phyloP scores from a whole-genome alignment of 2,797 vertebrate species.

The Myotis myotis region DNA sequence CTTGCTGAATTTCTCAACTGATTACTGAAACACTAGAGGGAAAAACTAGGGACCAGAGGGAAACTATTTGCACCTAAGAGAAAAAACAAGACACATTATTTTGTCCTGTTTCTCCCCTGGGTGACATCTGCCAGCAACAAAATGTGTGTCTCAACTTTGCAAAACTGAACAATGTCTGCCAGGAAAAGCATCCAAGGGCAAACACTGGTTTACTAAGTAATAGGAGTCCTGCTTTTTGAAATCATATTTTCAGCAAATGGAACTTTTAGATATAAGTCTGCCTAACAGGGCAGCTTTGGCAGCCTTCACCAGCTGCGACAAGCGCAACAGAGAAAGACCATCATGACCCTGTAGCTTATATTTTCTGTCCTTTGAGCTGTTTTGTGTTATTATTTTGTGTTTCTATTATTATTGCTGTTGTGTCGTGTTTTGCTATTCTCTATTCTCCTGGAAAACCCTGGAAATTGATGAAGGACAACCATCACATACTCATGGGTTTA shows the following conservation, averaged over 20 bases:
- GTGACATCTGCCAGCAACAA: slow-evolving; percentile 1
- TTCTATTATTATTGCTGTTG: not conserved
- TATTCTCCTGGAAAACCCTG: not conserved
- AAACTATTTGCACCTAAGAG: slow-evolving; percentile 15
- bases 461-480: slow-evolving; percentile 28
- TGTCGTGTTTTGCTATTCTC: not conserved
- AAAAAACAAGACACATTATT: not conserved
- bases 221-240: not conserved
- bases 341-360: not conserved
- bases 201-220: not conserved
- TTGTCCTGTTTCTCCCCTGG: not conserved
- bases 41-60: not conserved
- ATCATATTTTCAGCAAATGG: not conserved
- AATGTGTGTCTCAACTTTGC: not conserved
- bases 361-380: not conserved
- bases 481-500: not conserved
- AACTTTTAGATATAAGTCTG: not conserved
- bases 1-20: not conserved
- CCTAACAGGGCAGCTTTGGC: not conserved
- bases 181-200: not conserved
- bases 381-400: not conserved
- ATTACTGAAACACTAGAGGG: not conserved
- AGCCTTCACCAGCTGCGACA: not conserved
- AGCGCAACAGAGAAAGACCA: not conserved
- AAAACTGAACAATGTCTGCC: not conserved